A percentile compares a stretch with the other conserved stretches of the same genome.
phyloP scores from a whole-genome alignment of 1,140 invertebrate genomes.

The Drosophila miranda region DNA sequence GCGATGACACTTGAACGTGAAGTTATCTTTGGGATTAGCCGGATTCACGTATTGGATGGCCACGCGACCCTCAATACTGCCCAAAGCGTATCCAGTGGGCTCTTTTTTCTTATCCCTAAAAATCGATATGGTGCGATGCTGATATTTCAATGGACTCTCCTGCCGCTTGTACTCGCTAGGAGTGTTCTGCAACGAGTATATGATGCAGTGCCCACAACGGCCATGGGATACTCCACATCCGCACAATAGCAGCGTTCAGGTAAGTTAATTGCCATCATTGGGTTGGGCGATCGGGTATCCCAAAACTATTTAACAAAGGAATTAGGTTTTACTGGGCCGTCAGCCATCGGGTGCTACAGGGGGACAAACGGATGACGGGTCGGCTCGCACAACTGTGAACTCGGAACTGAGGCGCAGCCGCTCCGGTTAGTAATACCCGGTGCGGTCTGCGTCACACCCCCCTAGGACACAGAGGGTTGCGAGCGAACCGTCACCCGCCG shows the following conservation, averaged over 20 bases:
- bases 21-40: conserved; percentile 98
- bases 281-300: conserved; percentile 95
- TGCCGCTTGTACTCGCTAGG: conserved; percentile 96
- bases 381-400: no score
- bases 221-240: conserved; percentile 99
- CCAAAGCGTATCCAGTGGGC: conserved; percentile 92
- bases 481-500: no score
- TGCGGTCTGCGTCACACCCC: no score
- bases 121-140: conserved; percentile 96
- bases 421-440: no score
- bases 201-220: conserved; percentile 96
- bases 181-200: conserved; percentile 97
- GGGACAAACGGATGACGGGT: no score
- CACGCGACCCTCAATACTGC: conserved; percentile 97
- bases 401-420: no score
- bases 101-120: conserved; percentile 93
- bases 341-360: no score
- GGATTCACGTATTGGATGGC: conserved; percentile 98
- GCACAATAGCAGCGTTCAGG: conserved; percentile 98
- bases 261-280: conserved; percentile 94
- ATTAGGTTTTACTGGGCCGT: not conserved
- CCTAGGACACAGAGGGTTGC: no score
- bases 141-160: conserved; percentile 98
- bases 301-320: conserved; percentile 89
- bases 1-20: conserved; percentile 99